These are phyloP conservation scores for Oplegnathus fasciatus DNA, from an alignment of 2,113 vertebrate species.

Conservation along the genomic window DNA sequence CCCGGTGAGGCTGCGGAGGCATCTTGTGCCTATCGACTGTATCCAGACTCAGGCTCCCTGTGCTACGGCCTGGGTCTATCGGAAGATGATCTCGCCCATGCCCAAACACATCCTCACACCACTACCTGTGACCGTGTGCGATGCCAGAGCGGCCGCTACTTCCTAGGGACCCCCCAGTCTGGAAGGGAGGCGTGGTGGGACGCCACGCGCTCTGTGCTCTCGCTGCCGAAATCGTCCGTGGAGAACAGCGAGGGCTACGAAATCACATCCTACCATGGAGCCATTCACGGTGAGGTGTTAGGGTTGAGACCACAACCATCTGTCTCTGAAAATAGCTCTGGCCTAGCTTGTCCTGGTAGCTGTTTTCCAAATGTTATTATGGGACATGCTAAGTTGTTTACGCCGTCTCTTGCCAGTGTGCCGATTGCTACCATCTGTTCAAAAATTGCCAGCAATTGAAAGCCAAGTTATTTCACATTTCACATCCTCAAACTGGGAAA, in stretches of 20 bases:
- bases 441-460: constrained; percentile 78
- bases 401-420: constrained; percentile 76
- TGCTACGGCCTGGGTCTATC: constrained; percentile 92
- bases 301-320: constrained; percentile 77
- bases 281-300: constrained; percentile 91
- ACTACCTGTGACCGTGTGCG: constrained; percentile 92
- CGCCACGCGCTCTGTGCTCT: constrained; percentile 88
- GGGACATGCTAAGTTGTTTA: constrained; percentile 82
- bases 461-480: constrained; percentile 82
- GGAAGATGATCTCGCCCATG: constrained; percentile 87
- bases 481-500: constrained; percentile 70
- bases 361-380: constrained; percentile 82
- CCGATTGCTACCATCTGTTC: constrained; percentile 84
- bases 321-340: constrained; percentile 76
- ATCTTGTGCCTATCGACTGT: constrained; percentile 94
- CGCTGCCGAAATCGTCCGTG: constrained; percentile 91
- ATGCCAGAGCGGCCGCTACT: constrained; percentile 96
- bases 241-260: constrained; percentile 95
- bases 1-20: constrained; percentile 88
- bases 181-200: constrained; percentile 98
- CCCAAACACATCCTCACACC: constrained; percentile 82
- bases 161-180: constrained; percentile 91
- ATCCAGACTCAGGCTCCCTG: constrained; percentile 90
- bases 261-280: constrained; percentile 92
- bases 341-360: constrained; percentile 74